These are phyloP conservation scores for Ferdinandea cuprea DNA, from an alignment of 2,888 invertebrate genomes.

Conservation along the genomic window DNA sequence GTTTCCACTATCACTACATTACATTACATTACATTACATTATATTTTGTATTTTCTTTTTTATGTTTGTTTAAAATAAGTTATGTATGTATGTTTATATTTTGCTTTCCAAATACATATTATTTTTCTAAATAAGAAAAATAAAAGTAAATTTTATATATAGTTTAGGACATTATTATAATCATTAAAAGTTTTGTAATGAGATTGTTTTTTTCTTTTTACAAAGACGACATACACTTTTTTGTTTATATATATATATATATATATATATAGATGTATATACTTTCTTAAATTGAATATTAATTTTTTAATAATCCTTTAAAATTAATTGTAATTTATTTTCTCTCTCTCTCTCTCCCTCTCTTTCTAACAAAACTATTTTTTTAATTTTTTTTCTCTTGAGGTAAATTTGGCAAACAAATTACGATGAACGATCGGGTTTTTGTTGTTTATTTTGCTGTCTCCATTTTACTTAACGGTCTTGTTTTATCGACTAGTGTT, in stretches of 20 bases:
- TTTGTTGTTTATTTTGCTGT: constrained; percentile 55
- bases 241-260: background rate
- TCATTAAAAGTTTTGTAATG: constrained; percentile 58
- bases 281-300: constrained; percentile 64
- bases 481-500: constrained; percentile 79
- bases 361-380: constrained; percentile 58
- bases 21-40: constrained; percentile 52
- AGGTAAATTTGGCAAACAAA: constrained; percentile 83
- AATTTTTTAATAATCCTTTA: constrained; percentile 59
- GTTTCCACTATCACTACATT: constrained; percentile 62
- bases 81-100: constrained; percentile 23
- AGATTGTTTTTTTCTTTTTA: constrained; percentile 62
- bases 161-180: constrained; percentile 65
- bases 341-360: too few species aligned
- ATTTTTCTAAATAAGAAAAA: constrained; percentile 44
- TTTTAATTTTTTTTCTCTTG: constrained; percentile 76
- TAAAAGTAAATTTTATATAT: constrained; percentile 43
- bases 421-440: constrained; percentile 72
- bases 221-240: constrained; percentile 67
- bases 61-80: constrained; percentile 40
- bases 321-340: constrained; percentile 57
- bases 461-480: constrained; percentile 38
- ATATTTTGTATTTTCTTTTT: constrained; percentile 14
- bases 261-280: too few species aligned
- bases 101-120: constrained; percentile 7